A percentile compares a stretch with the other conserved stretches of the same genome.
Conservation (phyloP, 1,140 invertebrate genomes). For the Zelostemma sp. region DNA sequence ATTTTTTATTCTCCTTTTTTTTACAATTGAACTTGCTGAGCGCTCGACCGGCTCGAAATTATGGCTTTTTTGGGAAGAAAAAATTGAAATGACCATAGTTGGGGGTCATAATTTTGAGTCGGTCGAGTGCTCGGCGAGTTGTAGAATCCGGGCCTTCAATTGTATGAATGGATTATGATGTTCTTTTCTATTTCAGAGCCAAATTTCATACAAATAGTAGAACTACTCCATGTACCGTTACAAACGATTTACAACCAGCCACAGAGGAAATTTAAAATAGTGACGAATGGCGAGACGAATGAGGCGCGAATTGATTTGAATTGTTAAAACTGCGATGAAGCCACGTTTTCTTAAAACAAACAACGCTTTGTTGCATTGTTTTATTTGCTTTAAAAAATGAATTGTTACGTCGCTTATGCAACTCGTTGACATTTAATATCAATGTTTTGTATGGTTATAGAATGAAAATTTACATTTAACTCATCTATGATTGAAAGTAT, state of each 20-base stretch:
- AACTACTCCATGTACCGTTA: conserved; percentile 87
- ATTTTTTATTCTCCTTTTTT: not conserved
- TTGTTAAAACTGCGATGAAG: conserved; percentile 39
- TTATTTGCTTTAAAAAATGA: conserved; percentile 9
- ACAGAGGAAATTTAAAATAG: conserved; percentile 64
- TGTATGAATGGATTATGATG: conserved; percentile 1
- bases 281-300: conserved; percentile 66
- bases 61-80: too few species aligned
- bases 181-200: conserved; percentile 74
- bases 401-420: conserved; percentile 3
- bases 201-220: conserved; percentile 85
- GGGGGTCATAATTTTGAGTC: too few species aligned
- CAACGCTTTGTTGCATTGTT: conserved; percentile 10
- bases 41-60: too few species aligned
- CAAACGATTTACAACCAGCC: conserved; percentile 78
- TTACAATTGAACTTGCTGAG: too few species aligned
- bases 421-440: conserved; percentile 2
- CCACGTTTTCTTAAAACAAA: conserved; percentile 34
- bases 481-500: not conserved
- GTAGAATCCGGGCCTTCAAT: too few species aligned
- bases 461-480: conserved; percentile 1
- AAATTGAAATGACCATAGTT: too few species aligned
- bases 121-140: too few species aligned
- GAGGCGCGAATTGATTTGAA: conserved; percentile 41
- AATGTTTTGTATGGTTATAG: not conserved